Evolutionary conservation across 1,140 invertebrate species (phyloP).

Genomic region (Bombus pascuorum): DNA sequence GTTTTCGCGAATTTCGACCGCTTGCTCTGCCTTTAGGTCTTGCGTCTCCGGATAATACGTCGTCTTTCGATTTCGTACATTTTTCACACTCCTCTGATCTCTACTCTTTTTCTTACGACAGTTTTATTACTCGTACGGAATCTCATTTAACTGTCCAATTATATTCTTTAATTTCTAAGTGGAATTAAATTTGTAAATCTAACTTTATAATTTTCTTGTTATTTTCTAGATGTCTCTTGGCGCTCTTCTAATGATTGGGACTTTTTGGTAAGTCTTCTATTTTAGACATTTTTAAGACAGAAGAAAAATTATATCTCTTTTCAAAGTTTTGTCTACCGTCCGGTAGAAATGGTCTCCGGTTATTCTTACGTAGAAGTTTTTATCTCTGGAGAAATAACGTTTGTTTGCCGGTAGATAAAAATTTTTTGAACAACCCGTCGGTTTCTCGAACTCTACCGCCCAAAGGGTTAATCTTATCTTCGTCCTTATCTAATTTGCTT

Average conservation of each 20-base stretch:
- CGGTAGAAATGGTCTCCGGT: neutral
- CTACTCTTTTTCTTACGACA: accelerated
- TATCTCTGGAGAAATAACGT: neutral
- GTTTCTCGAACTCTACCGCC: neutral
- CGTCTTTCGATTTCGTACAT: neutral
- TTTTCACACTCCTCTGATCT: neutral
- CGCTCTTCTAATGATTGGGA: too few relatives aligned
- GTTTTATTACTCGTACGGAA: too few relatives aligned
- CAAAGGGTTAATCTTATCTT: conserved; percentile 15
- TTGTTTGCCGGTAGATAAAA: neutral
- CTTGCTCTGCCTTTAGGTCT: neutral
- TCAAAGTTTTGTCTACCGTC: neutral
- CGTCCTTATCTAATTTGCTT: conserved; percentile 1
- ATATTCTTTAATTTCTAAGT: too few relatives aligned
- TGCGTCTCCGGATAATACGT: neutral
- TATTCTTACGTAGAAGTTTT: neutral
- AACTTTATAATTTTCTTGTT: neutral
- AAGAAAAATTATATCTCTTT: neutral
- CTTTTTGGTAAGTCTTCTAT: neutral
- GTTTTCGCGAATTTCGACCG: conserved; percentile 56
- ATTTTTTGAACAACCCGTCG: neutral
- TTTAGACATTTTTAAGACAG: neutral
- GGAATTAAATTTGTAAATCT: neutral
- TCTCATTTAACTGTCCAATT: too few relatives aligned
- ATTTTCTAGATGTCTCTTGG: neutral